These are phyloP conservation scores for Anhinga rufa DNA, from an alignment of 2,113 vertebrate species.

Conservation along the genomic window DNA sequence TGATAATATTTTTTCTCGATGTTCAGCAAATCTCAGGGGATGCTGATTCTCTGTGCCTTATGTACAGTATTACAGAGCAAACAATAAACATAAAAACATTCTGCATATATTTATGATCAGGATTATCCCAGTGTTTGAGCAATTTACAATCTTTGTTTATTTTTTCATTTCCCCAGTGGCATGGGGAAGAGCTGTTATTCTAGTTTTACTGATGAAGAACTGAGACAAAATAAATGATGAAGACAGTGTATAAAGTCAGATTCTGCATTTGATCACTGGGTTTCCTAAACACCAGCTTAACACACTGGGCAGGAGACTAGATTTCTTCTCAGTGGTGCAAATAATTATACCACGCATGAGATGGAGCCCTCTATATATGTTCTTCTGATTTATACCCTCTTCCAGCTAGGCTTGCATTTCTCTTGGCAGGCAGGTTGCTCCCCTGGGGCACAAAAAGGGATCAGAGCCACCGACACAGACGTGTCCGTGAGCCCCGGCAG, in stretches of 20 bases:
- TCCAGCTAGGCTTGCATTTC: not conserved
- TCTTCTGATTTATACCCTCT: not conserved
- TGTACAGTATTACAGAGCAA: not conserved
- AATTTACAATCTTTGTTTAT: constrained; percentile 41
- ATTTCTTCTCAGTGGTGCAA: not conserved
- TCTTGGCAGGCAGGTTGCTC: not conserved
- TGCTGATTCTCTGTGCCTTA: not conserved
- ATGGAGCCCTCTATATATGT: not conserved
- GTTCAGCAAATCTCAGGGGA: not conserved
- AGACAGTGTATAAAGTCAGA: not conserved
- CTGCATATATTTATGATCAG: constrained; percentile 46
- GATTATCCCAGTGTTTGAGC: constrained; percentile 37
- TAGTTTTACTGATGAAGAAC: not conserved
- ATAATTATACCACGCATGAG: not conserved
- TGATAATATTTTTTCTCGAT: not conserved
- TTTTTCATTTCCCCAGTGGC: constrained; percentile 27
- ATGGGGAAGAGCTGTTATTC: not conserved
- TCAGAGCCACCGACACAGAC: not conserved
- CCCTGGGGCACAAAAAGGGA: not conserved
- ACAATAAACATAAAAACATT: constrained; percentile 47
- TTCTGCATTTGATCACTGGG: not conserved
- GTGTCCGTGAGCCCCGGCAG: not conserved
- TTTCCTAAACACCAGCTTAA: not conserved
- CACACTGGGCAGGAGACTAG: not conserved
- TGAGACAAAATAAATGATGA: not conserved